Evolutionary conservation across 2,113 vertebrate species (phyloP), one percentile per base, ranked within the genome.

Genomic region (Chunga burmeisteri): DNA sequence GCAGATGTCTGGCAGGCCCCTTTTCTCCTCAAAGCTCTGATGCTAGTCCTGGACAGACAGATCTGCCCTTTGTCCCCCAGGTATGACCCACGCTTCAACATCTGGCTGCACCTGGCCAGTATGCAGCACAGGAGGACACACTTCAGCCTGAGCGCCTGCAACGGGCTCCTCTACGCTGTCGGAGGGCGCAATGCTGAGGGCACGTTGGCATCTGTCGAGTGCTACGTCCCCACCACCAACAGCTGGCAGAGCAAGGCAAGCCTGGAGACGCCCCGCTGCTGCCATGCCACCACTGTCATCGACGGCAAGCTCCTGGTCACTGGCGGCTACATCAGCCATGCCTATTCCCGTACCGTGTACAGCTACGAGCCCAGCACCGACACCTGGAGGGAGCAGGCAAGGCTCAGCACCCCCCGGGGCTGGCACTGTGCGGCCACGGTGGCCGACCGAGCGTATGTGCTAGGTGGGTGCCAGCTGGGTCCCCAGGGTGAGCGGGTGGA

Each of bases 11-110:
- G 47, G 9, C 55, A 44, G n/a, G 30, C 9, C 55, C 49, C 16
- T 3, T 52, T 52, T 40, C 49, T 90, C 80, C 80, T 55, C 2
- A 0, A 1, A 2, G 27, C 36, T 40, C 66, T 25, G 59, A 20
- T 25, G 44, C 44, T 52, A n/a, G 16, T 30, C 47, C 61, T 22
- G 47, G 47, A 49, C 80, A 78, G 59, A 79, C 61, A 18, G 53
- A 13, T 30, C 19, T n/a, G 61, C n/a, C 74, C 62, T 68, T 56
- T 13, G 0, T 30, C 65, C 70, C 42, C 38, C 96, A 99, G 98
- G 95, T 99, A 98, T 1, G 98, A 99, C 83, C 98, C 98, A 2
- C 98, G 98, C 74, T 99, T 99, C 96, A 98, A 98, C 97, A 98
- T 98, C 65, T 99, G 98, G 98, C 97, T 99, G 62, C 99, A 99